These are phyloP conservation scores for Gymnobelideus leadbeateri DNA, from an alignment of 2,113 vertebrate genomes.

Conservation along the genomic window DNA sequence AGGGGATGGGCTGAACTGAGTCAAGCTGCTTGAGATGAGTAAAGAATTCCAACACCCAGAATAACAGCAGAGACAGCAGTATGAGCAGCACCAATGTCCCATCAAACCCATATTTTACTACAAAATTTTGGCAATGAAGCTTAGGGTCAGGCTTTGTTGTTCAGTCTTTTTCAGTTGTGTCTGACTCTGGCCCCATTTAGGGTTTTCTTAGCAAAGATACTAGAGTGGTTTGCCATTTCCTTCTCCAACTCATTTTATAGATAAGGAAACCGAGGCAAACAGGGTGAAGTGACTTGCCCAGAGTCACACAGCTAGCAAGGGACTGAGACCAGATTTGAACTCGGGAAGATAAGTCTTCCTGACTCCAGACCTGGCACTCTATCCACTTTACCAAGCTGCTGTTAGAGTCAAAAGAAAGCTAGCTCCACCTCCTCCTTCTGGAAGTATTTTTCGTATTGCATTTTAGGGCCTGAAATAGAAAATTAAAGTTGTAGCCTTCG, in stretches of 20 bases:
- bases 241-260: neutral
- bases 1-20: neutral
- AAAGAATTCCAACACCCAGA: neutral
- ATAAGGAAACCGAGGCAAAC: neutral
- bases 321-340: neutral
- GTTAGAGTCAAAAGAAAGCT: neutral
- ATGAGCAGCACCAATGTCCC: neutral
- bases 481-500: neutral
- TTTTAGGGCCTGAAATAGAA: neutral
- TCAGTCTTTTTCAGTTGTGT: neutral
- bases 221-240: neutral
- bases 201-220: neutral
- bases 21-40: neutral
- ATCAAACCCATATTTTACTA: neutral
- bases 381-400: neutral
- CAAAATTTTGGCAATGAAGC: neutral
- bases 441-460: neutral
- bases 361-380: too few relatives aligned
- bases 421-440: neutral
- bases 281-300: neutral
- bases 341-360: neutral
- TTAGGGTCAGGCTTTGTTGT: neutral
- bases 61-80: neutral
- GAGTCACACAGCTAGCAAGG: neutral
- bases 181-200: too few relatives aligned